Percentiles rank a stretch among this genome's conserved stretches.
Conservation (phyloP, 2,797 vertebrate genomes). For the Hirundo rustica region DNA sequence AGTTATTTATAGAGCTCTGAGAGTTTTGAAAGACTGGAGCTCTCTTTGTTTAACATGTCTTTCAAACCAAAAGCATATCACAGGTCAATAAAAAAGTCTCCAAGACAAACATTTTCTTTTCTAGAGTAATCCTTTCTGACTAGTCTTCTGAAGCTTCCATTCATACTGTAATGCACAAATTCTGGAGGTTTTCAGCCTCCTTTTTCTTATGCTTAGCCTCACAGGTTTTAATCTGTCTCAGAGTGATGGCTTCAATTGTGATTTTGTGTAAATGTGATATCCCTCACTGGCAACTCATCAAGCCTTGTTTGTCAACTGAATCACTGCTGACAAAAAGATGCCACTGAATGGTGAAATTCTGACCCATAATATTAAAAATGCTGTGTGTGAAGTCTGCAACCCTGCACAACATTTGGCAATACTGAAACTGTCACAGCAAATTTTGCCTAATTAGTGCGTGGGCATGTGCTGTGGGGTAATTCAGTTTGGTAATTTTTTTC, state of each 20-base stretch:
- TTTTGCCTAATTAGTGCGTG: neutral
- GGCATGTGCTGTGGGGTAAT: neutral
- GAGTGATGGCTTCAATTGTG: neutral
- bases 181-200: neutral
- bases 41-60: slow-evolving; percentile 65
- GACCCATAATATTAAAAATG: neutral
- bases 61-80: slow-evolving; percentile 38
- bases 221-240: neutral
- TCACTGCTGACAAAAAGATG: neutral
- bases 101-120: slow-evolving; percentile 37
- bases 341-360: neutral
- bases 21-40: slow-evolving; percentile 60
- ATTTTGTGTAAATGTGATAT: neutral
- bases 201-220: neutral
- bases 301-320: neutral
- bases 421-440: neutral
- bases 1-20: slow-evolving; percentile 72
- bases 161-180: neutral
- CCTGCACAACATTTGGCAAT: neutral
- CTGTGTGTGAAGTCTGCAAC: neutral
- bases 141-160: neutral
- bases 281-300: neutral
- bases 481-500: neutral
- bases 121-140: neutral
- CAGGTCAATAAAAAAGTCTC: slow-evolving; percentile 38